Evolutionary conservation across 2,113 vertebrate genomes (phyloP), one percentile per base, ranked within the genome.

Genomic region (Tupaia tana): DNA sequence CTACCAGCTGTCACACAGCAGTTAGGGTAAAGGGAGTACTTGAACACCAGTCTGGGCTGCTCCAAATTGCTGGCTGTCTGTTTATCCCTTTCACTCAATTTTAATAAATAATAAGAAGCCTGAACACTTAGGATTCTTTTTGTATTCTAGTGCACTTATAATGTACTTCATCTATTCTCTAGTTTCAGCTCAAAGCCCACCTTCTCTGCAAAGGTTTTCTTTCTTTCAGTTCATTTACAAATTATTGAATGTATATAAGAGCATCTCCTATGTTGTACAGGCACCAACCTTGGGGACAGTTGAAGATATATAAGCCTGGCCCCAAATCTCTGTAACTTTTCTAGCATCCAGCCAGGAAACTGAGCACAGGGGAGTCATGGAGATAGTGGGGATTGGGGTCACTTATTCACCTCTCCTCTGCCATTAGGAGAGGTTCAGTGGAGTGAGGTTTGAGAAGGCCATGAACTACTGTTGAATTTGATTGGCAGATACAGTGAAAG

Each of bases 161-260:
- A 34, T 61, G 61, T 78, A 20, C 20, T 81, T 6, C 20, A 43
- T 66, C 25, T 31, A 2, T 19, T 61, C 56, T 79, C 27, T 69
- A 34, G 9, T 56, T 89, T 90, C 81, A 66, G 24, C 22, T 74
- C 43, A 70, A 61, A 2, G 74, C 43, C 58, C 64, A 34, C 25
- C 18, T 93, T 80, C 31, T 22, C 79, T 73, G 4, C 6, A 86
- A 52, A 43, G n/a, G n/a, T 88, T 89, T 91, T 73, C 54, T 89
- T 86, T 75, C 77, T 81, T 95, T 88, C 25, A 24, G 27, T 82
- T 91, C 64, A 20, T 93, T 89, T 25, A 64, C 87, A 85, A 81
- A 29, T 24, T 9, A 31, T 22, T 58, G 15, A 82, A 20, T 2
- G 5, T 31, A 24, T 2, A 27, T 19, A 66, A 20, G 20, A 77